Conservation (phyloP, 2,888 invertebrate genomes). For the Crossocerus cetratus region DNA sequence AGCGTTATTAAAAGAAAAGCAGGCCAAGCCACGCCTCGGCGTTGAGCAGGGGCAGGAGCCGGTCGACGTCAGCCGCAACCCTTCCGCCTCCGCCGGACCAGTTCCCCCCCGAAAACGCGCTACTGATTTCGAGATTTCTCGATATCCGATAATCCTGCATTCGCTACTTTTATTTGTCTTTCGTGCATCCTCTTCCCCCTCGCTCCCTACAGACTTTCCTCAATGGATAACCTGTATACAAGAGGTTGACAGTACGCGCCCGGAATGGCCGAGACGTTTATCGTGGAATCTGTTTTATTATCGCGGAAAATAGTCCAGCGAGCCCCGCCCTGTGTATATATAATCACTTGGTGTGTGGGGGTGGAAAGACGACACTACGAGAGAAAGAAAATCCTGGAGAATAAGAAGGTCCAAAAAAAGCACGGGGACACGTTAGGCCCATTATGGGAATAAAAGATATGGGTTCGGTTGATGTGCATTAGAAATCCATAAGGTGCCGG, state of each 20-base stretch:
- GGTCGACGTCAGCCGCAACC: constrained; percentile 7
- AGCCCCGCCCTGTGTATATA: too few relatives aligned
- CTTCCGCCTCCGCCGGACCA: constrained; percentile 14
- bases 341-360: too few relatives aligned
- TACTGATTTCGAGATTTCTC: constrained; percentile 25
- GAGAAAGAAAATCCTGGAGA: too few relatives aligned
- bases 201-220: background rate
- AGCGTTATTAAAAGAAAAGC: constrained; percentile 1
- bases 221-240: too few relatives aligned
- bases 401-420: too few relatives aligned
- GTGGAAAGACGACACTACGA: too few relatives aligned
- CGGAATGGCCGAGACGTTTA: too few relatives aligned
- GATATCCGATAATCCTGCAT: constrained; percentile 43
- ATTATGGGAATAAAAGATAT: background rate
- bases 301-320: too few relatives aligned
- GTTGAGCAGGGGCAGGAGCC: background rate
- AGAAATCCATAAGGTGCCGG: constrained; percentile 19
- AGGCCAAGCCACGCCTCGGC: background rate
- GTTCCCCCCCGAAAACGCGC: constrained; percentile 19
- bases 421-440: too few relatives aligned
- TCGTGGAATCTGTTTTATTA: too few relatives aligned
- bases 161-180: constrained; percentile 13
- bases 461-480: constrained; percentile 10
- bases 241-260: too few relatives aligned
- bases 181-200: background rate